Conservation (phyloP, 2,888 invertebrate species). For the Drosophila mimica region DNA sequence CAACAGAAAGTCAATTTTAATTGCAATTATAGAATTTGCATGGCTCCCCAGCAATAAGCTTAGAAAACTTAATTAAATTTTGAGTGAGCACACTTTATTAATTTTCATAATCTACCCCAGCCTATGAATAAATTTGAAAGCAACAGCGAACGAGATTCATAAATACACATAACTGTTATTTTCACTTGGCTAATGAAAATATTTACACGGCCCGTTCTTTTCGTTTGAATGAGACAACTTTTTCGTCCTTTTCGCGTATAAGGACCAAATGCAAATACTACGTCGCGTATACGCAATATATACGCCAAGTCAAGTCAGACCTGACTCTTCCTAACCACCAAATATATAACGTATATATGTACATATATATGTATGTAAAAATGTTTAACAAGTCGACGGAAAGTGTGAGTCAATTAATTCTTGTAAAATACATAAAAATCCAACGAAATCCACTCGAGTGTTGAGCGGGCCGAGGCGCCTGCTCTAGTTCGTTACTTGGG, state of each 20-base stretch:
- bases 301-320: conserved; percentile 59
- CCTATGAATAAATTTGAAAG: conserved; percentile 67
- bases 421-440: conserved; percentile 61
- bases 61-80: conserved; percentile 67
- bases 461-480: neutral
- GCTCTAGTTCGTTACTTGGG: conserved; percentile 3
- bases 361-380: neutral
- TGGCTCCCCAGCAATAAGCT: conserved; percentile 38
- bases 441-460: conserved; percentile 43
- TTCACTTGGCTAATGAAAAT: conserved; percentile 74
- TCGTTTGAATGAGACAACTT: conserved; percentile 61
- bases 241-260: conserved; percentile 9
- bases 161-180: conserved; percentile 58
- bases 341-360: conserved; percentile 33
- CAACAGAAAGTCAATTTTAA: conserved; percentile 64
- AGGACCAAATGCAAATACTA: conserved; percentile 53
- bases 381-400: conserved; percentile 62
- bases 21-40: conserved; percentile 58
- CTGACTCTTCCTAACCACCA: conserved; percentile 39
- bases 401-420: conserved; percentile 76
- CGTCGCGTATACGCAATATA: conserved; percentile 65
- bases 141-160: conserved; percentile 46
- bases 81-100: conserved; percentile 63
- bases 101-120: conserved; percentile 62
- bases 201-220: conserved; percentile 54